A percentile compares a stretch with the other conserved stretches of the same genome.
Conservation (phyloP, 2,888 invertebrate species). For the Matsumyia berberina region DNA sequence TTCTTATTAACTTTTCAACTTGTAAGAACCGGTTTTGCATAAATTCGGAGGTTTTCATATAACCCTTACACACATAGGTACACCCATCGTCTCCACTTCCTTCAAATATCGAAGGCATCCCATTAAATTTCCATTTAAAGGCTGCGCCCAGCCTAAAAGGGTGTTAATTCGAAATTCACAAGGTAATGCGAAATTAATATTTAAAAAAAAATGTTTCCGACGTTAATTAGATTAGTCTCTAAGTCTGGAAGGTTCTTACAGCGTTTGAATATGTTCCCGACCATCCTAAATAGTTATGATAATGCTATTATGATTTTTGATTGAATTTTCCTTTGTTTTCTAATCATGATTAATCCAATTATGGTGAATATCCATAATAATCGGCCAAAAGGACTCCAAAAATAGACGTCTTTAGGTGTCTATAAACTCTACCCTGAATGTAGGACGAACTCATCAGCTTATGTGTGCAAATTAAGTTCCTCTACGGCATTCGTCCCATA, state of each 20-base stretch:
- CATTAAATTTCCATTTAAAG: constrained; percentile 21
- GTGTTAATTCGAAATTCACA: constrained; percentile 37
- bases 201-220: constrained; percentile 32
- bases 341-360: constrained; percentile 53
- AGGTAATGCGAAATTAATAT: constrained; percentile 44
- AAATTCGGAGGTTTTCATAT: too few relatives aligned
- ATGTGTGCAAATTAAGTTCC: not conserved
- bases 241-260: not conserved
- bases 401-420: not conserved
- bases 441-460: not conserved
- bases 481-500: not conserved
- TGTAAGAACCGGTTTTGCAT: too few relatives aligned
- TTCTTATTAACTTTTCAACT: too few relatives aligned
- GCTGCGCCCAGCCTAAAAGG: not conserved
- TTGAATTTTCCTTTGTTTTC: constrained; percentile 39
- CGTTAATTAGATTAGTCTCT: constrained; percentile 34
- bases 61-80: too few relatives aligned
- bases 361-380: constrained; percentile 10
- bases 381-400: constrained; percentile 14
- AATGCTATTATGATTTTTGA: constrained; percentile 40
- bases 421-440: not conserved
- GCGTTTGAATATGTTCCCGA: not conserved
- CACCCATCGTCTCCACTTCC: too few relatives aligned
- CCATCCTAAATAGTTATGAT: constrained; percentile 28
- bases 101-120: not conserved